phyloP scores from a whole-genome alignment of 64 coral and sea anemone genomes.

The Catalaphyllia jardinei region DNA sequence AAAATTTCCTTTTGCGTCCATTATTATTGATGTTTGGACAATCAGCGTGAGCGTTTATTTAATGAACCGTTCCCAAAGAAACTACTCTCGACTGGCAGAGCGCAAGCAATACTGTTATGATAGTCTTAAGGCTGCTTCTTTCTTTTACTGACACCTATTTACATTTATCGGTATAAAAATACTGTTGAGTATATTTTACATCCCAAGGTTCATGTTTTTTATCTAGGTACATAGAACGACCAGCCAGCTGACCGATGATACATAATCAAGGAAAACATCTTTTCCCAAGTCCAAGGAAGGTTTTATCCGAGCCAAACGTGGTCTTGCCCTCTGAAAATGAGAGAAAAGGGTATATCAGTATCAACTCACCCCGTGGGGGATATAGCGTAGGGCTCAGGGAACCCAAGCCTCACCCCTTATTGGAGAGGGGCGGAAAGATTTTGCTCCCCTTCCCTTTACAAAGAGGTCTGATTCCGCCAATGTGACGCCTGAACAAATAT shows the following conservation, averaged over 20 bases:
- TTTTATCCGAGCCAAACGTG: slow-evolving; percentile 67
- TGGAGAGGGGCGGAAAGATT: too few relatives aligned
- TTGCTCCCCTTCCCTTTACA: too few relatives aligned
- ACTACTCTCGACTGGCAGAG: too few relatives aligned
- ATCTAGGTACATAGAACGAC: neutral
- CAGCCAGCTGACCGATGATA: slow-evolving; percentile 5
- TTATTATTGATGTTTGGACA: too few relatives aligned
- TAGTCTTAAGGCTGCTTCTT: neutral
- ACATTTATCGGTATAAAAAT: neutral
- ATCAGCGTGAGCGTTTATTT: too few relatives aligned
- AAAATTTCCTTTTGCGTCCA: too few relatives aligned
- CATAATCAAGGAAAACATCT: slow-evolving; percentile 36
- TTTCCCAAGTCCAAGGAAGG: slow-evolving; percentile 73
- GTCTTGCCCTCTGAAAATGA: slow-evolving; percentile 61
- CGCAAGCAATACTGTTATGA: neutral
- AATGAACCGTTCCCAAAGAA: too few relatives aligned
- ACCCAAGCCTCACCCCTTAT: neutral
- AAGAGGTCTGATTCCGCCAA: too few relatives aligned
- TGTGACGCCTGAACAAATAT: too few relatives aligned
- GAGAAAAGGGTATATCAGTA: neutral
- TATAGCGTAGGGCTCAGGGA: too few relatives aligned
- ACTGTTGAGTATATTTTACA: neutral
- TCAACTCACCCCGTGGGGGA: too few relatives aligned
- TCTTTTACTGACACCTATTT: neutral
- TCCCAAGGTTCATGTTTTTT: neutral